Evolutionary conservation across 1,140 invertebrate species (phyloP), one percentile per base, ranked within the genome.

Genomic region (Lutraria rhynchaena): DNA sequence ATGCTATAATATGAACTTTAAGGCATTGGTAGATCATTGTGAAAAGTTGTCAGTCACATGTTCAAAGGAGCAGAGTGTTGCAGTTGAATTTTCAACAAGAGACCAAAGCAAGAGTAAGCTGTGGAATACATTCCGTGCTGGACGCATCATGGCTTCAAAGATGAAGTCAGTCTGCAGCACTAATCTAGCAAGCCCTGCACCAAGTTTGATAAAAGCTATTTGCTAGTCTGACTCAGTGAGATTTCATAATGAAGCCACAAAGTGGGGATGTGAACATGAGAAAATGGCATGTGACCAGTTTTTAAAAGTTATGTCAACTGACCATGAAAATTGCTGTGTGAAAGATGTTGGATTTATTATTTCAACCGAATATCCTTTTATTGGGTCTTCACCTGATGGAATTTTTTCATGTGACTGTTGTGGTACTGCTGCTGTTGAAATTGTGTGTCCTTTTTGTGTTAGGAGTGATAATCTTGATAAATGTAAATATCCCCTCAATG

Each of bases 321-420:
- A 69, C 5, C 58, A 78, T 69, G 41, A 65, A 9, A 61, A 55
- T 33, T 67, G 9, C 69, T 13, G 9, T 49, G 29, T 69, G 46
- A 22, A 67, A 49, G 27, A 57, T 46, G n/a, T 17, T 35, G 24
- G 29, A 37, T 22, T 33, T 37, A 24, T 33, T 37, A 61, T 86
- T 41, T 73, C 70, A 35, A 55, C 74, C n/a, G 60, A 73, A 22
- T 35, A 69, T 29, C 80, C 83, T 17, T 77, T 58, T 58, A 31
- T 85, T 13, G 82, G 82, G 17, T 75, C 82, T 3, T 81, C 82
- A 33, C 84, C 84, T 13, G 82, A 84, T 71, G 70, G 82, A 0
- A 35, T 35, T 27, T 31, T 67, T 27, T 35, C 3, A 22, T 67
- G 41, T 11, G 70, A 58, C 27, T 74, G 51, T 53, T 74, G 70